Evolutionary conservation across 2,113 vertebrate genomes (phyloP).

Genomic region (Dromas ardeola): DNA sequence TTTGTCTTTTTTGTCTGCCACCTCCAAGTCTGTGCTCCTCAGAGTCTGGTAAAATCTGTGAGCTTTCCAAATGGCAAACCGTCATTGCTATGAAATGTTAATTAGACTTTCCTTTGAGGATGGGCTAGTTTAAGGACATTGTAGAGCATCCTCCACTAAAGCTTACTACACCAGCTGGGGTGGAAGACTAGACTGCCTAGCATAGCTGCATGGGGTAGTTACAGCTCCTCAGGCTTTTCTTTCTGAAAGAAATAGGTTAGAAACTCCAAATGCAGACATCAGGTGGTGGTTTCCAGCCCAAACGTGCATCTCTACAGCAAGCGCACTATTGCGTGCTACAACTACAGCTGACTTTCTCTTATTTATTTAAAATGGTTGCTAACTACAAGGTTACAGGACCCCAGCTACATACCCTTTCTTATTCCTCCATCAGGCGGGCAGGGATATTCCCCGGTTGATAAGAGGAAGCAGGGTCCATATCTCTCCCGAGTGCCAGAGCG

Average conservation of each 20-base stretch:
- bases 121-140: neutral
- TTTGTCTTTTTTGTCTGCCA: neutral
- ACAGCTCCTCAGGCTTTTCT: constrained; percentile 54
- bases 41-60: neutral
- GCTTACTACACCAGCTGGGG: neutral
- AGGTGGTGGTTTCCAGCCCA: constrained; percentile 69
- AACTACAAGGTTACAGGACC: constrained; percentile 59
- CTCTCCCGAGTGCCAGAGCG: constrained; percentile 92
- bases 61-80: constrained; percentile 28
- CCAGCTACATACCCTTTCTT: constrained; percentile 98
- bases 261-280: constrained; percentile 72
- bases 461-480: constrained; percentile 96
- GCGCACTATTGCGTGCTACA: constrained; percentile 49
- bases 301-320: constrained; percentile 67
- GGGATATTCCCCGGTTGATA: constrained; percentile 95
- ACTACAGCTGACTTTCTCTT: constrained; percentile 48
- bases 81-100: neutral
- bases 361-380: constrained; percentile 24
- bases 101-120: neutral
- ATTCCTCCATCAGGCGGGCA: constrained; percentile 95
- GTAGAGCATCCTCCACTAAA: neutral
- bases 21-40: neutral
- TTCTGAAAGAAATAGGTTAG: constrained; percentile 62
- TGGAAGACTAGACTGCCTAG: constrained; percentile 20
- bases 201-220: constrained; percentile 22